Conservation (phyloP, 2,888 invertebrate genomes). For the Volucella inflata region DNA sequence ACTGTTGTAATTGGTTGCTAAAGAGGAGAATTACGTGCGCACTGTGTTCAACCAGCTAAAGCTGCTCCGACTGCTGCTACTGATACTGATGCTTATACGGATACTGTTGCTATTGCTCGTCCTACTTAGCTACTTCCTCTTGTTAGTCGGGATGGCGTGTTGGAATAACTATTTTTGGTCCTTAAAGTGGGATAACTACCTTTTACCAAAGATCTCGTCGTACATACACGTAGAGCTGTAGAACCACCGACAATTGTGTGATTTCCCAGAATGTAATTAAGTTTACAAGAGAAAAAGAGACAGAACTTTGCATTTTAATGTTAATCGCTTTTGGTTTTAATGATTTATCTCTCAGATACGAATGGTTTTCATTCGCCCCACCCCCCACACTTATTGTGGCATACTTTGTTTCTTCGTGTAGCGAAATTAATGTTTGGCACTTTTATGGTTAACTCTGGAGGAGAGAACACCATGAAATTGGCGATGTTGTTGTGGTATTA, state of each 20-base stretch:
- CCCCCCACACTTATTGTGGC: slow-evolving; percentile 6
- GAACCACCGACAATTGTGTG: slow-evolving; percentile 2
- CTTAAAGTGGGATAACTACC: slow-evolving; percentile 31
- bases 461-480: background rate
- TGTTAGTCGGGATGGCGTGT: background rate
- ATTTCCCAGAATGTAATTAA: slow-evolving; percentile 61
- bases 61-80: background rate
- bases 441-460: slow-evolving; percentile 5
- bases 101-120: slow-evolving; percentile 11
- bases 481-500: background rate
- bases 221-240: background rate
- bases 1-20: slow-evolving; percentile 72
- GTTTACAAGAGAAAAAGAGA: slow-evolving; percentile 52
- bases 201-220: background rate
- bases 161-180: slow-evolving; percentile 19
- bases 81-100: background rate
- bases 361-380: background rate
- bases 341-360: slow-evolving; percentile 39
- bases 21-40: slow-evolving; percentile 59
- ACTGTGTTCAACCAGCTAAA: slow-evolving; percentile 4
- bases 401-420: slow-evolving; percentile 1
- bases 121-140: slow-evolving; percentile 10
- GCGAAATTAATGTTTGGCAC: slow-evolving; percentile 34
- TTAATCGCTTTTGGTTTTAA: slow-evolving; percentile 52
- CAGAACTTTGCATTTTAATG: slow-evolving; percentile 50